phyloP scores from a whole-genome alignment of 1,140 invertebrate species.

The Wasmannia auropunctata region DNA sequence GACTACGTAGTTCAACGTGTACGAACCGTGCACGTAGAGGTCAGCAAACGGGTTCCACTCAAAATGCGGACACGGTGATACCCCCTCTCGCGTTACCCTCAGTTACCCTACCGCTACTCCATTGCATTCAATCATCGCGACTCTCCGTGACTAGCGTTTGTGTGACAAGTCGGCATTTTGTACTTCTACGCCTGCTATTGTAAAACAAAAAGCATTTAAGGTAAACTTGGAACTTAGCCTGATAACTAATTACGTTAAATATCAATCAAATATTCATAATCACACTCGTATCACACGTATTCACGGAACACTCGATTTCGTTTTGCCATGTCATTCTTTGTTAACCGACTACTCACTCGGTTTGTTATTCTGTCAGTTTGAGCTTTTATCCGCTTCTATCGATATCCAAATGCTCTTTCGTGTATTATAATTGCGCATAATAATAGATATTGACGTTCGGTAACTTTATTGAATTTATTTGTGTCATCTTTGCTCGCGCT shows the following conservation, averaged over 20 bases:
- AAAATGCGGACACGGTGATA: too few relatives aligned
- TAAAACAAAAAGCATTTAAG: slow-evolving; percentile 47
- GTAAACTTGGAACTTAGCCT: slow-evolving; percentile 37
- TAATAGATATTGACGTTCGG: not conserved
- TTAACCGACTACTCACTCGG: slow-evolving; percentile 60
- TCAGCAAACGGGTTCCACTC: too few relatives aligned
- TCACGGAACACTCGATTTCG: not conserved
- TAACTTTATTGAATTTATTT: not conserved
- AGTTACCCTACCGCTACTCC: slow-evolving; percentile 17
- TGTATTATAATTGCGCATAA: not conserved
- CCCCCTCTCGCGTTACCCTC: too few relatives aligned
- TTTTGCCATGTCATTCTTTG: slow-evolving; percentile 78
- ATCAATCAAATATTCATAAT: not conserved
- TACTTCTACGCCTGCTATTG: slow-evolving; percentile 38
- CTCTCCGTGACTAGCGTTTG: slow-evolving; percentile 75
- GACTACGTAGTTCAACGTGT: too few relatives aligned
- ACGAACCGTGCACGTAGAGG: too few relatives aligned
- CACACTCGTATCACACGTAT: not conserved
- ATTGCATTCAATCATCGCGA: slow-evolving; percentile 44
- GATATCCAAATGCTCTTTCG: not conserved
- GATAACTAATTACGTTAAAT: slow-evolving; percentile 12
- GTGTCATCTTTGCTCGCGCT: not conserved
- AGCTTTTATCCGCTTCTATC: not conserved
- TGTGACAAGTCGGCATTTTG: slow-evolving; percentile 69
- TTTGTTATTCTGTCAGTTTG: slow-evolving; percentile 23